Conservation (phyloP, 2,797 vertebrate genomes). For the Psittacula derbiana region DNA sequence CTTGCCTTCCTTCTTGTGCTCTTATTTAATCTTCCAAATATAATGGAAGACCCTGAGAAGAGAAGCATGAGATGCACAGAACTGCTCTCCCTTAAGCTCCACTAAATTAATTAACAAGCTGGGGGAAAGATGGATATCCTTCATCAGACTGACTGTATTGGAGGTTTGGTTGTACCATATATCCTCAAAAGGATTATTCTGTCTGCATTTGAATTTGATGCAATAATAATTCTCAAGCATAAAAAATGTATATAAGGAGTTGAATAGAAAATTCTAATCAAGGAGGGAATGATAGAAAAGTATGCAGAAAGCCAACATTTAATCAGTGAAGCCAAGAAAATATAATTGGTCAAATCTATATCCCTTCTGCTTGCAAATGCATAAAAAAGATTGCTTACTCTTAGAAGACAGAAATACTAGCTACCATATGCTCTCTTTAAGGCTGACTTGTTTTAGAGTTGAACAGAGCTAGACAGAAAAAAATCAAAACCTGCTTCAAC, state of each 20-base stretch:
- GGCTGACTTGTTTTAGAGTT: background rate
- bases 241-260: background rate
- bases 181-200: slow-evolving; percentile 2
- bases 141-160: background rate
- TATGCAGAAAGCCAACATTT: background rate
- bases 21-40: background rate
- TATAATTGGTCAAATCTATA: background rate
- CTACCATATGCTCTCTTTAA: background rate
- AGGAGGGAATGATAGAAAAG: background rate
- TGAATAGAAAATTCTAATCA: slow-evolving; percentile 10
- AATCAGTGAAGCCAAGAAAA: background rate
- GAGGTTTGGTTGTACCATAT: background rate
- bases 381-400: background rate
- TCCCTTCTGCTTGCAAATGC: background rate
- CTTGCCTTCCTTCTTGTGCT: background rate
- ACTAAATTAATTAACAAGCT: slow-evolving; percentile 23
- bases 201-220: slow-evolving; percentile 14
- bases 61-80: background rate
- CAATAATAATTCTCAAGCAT: background rate
- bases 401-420: background rate
- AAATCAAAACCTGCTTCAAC: background rate
- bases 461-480: background rate
- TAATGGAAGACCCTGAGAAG: background rate
- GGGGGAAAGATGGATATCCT: background rate
- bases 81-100: background rate